phyloP scores from a whole-genome alignment of 2,888 invertebrate species.

The Odontomyia ornata region DNA sequence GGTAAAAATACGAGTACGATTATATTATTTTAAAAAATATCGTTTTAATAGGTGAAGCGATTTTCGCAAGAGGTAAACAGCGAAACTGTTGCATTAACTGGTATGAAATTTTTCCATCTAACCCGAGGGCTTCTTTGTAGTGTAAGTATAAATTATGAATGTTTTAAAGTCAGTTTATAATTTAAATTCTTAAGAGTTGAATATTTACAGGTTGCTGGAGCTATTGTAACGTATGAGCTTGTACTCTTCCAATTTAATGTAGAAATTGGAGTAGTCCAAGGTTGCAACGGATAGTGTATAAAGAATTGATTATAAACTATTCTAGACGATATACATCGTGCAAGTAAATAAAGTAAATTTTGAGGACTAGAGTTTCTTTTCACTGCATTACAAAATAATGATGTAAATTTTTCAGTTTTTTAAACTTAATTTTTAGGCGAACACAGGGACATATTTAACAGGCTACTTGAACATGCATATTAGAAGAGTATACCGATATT shows the following conservation, averaged over 20 bases:
- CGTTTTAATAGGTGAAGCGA: conserved; percentile 53
- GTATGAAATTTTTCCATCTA: conserved; percentile 63
- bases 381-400: no score
- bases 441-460: no score
- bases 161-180: background rate
- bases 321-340: no score
- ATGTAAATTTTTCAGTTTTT: no score
- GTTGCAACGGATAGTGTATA: background rate
- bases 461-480: no score
- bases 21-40: background rate
- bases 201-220: conserved; percentile 67
- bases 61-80: conserved; percentile 61
- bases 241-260: conserved; percentile 69
- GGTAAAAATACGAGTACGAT: background rate
- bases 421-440: no score
- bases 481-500: no score
- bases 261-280: conserved; percentile 51
- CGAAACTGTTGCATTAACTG: conserved; percentile 61
- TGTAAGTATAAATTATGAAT: conserved; percentile 48
- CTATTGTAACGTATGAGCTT: conserved; percentile 70
- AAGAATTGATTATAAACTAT: no score
- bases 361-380: no score
- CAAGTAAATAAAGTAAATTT: no score
- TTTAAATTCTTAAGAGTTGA: background rate
- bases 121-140: conserved; percentile 61